Evolutionary conservation across 2,888 invertebrate genomes (phyloP).

Genomic region (Ichneumon xanthorius): DNA sequence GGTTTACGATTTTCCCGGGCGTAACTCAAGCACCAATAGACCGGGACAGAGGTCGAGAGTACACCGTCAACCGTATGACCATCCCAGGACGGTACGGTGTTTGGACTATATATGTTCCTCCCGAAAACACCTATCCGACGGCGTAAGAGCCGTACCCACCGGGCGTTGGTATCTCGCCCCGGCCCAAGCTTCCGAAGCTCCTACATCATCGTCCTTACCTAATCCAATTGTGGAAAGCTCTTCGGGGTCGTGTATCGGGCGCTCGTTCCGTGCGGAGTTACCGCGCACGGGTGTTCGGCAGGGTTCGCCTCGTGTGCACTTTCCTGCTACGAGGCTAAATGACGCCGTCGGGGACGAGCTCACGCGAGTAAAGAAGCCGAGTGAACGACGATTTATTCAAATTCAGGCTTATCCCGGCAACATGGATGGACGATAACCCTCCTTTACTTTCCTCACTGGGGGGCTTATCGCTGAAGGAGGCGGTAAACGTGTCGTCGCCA

Average conservation of each 20-base stretch:
- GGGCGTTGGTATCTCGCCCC: neutral
- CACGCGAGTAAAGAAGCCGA: constrained; percentile 51
- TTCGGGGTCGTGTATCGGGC: constrained; percentile 63
- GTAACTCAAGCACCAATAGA: constrained; percentile 37
- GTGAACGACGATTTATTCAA: constrained; percentile 69
- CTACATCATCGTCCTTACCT: constrained; percentile 64
- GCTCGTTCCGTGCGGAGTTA: constrained; percentile 53
- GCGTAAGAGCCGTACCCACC: constrained; percentile 19
- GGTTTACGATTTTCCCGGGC: constrained; percentile 32
- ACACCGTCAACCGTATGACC: constrained; percentile 13
- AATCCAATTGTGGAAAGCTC: constrained; percentile 68
- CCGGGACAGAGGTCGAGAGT: neutral
- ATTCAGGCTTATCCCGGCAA: constrained; percentile 65
- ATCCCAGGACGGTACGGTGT: neutral
- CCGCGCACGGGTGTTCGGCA: constrained; percentile 10
- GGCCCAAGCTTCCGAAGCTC: constrained; percentile 48
- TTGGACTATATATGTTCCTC: neutral
- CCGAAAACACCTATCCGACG: constrained; percentile 39
- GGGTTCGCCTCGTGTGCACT: constrained; percentile 63
- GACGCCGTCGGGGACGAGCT: constrained; percentile 62
- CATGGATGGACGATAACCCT: constrained; percentile 44
- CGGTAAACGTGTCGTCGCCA: constrained; percentile 65
- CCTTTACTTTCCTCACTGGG: constrained; percentile 43
- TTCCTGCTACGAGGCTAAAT: constrained; percentile 64
- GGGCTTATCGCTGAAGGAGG: constrained; percentile 47